A percentile compares a stretch with the other conserved stretches of the same genome.
These are phyloP conservation scores for Thalassarche chlororhynchos DNA, from an alignment of 2,113 vertebrate species.

Conservation along the genomic window DNA sequence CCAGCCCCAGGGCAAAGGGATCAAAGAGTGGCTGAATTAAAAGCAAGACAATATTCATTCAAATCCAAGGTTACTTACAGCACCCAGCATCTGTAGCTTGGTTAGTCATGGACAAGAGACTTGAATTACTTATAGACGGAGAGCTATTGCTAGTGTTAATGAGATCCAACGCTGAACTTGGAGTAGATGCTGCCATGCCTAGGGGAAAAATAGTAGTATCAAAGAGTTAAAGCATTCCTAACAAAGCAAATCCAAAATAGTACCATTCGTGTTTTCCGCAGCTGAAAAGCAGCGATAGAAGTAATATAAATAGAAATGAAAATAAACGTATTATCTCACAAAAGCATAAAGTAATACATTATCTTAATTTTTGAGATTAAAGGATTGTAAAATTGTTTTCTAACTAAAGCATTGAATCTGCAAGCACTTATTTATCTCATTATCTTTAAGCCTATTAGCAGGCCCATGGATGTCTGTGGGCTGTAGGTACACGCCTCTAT, in stretches of 20 bases:
- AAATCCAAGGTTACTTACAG: constrained; percentile 38
- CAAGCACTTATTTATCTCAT: not conserved
- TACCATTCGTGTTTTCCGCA: not conserved
- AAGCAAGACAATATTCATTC: not conserved
- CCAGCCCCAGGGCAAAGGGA: not conserved
- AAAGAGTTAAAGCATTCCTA: not conserved
- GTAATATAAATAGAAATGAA: not conserved
- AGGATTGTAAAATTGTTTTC: not conserved
- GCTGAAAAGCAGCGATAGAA: not conserved
- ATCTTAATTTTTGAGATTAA: constrained; percentile 3
- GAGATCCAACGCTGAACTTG: not conserved
- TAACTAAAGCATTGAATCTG: not conserved
- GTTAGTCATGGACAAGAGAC: not conserved
- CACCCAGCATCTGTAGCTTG: constrained; percentile 3
- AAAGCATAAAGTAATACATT: not conserved
- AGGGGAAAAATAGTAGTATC: not conserved
- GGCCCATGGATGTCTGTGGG: not conserved
- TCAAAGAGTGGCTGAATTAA: not conserved
- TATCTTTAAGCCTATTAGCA: constrained; percentile 20
- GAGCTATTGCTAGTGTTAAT: not conserved
- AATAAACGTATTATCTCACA: not conserved
- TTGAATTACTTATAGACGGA: not conserved
- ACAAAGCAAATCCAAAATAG: constrained; percentile 12
- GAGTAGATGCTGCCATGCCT: not conserved
- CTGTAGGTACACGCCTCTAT: not conserved